Conservation (phyloP, 2,888 invertebrate genomes). For the Marronus borbonicus region DNA sequence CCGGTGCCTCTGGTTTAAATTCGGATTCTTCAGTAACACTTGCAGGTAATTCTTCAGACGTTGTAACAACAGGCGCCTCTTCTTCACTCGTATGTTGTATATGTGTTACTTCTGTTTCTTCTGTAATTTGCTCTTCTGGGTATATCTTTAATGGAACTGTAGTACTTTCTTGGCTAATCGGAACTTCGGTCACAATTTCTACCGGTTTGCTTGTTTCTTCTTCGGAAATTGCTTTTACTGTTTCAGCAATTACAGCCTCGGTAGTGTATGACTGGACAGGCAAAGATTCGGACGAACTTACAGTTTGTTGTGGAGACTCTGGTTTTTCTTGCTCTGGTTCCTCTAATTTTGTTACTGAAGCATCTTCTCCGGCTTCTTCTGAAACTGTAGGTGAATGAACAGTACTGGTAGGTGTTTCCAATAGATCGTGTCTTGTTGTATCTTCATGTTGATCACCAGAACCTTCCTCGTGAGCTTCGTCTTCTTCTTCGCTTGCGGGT, state of each 20-base stretch:
- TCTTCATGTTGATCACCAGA: constrained; percentile 21
- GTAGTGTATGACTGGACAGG: constrained; percentile 4
- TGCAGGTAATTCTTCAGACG: constrained; percentile 18
- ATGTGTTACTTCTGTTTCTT: constrained; percentile 48
- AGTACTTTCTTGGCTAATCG: constrained; percentile 20
- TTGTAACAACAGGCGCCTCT: not conserved
- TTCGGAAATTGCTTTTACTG: constrained; percentile 50
- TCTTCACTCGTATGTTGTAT: constrained; percentile 27
- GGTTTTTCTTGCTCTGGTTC: constrained; percentile 14
- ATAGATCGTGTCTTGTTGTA: constrained; percentile 27
- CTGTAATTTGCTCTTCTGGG: constrained; percentile 29
- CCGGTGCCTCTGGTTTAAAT: constrained; percentile 41
- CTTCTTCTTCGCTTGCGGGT: constrained; percentile 5
- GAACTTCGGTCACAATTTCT: not conserved
- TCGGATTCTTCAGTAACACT: constrained; percentile 44
- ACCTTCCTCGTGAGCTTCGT: constrained; percentile 31
- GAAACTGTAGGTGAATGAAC: not conserved
- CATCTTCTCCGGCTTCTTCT: constrained; percentile 21
- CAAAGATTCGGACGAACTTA: too few species aligned
- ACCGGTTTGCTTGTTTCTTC: constrained; percentile 54
- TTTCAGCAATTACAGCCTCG: constrained; percentile 51
- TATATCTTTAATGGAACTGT: constrained; percentile 16
- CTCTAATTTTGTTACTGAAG: not conserved
- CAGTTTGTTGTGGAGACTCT: constrained; percentile 25
- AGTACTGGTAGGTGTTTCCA: not conserved